These are phyloP conservation scores for Tangara arthus DNA, from an alignment of 2,797 vertebrate species.

Conservation along the genomic window DNA sequence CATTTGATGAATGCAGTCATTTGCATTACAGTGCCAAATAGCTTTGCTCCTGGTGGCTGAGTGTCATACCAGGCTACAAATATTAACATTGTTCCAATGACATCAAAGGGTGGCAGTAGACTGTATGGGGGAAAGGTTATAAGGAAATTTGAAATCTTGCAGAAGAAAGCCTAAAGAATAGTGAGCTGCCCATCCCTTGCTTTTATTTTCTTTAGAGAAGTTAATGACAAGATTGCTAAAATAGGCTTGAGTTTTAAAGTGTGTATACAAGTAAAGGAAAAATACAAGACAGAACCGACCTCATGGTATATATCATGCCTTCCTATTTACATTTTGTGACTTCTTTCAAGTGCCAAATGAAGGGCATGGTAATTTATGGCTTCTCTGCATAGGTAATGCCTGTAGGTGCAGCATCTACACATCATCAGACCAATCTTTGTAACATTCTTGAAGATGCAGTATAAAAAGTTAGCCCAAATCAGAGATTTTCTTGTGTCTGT, in stretches of 20 bases:
- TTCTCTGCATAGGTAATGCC: background rate
- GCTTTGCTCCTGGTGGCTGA: slow-evolving; percentile 63
- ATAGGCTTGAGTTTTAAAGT: background rate
- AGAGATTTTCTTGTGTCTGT: background rate
- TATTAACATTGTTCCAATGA: slow-evolving; percentile 48
- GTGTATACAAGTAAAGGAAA: background rate
- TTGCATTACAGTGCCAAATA: slow-evolving; percentile 76
- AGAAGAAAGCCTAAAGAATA: background rate
- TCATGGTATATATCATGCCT: background rate
- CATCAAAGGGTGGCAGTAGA: slow-evolving; percentile 7
- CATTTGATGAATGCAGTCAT: slow-evolving; percentile 73
- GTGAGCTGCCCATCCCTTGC: accelerated
- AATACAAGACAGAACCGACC: background rate
- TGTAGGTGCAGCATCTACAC: background rate
- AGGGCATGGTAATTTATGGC: background rate
- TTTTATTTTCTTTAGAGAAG: background rate
- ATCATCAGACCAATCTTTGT: background rate
- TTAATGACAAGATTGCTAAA: background rate
- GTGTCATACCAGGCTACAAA: slow-evolving; percentile 41
- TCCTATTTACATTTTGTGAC: background rate
- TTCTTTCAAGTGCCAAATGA: background rate
- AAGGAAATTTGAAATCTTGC: background rate
- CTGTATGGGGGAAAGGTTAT: background rate
- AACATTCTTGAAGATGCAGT: background rate
- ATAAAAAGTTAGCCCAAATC: background rate